A percentile compares a stretch with the other conserved stretches of the same genome.
phyloP scores from a whole-genome alignment of 2,888 invertebrate species.

The Temnothorax unifasciatus region DNA sequence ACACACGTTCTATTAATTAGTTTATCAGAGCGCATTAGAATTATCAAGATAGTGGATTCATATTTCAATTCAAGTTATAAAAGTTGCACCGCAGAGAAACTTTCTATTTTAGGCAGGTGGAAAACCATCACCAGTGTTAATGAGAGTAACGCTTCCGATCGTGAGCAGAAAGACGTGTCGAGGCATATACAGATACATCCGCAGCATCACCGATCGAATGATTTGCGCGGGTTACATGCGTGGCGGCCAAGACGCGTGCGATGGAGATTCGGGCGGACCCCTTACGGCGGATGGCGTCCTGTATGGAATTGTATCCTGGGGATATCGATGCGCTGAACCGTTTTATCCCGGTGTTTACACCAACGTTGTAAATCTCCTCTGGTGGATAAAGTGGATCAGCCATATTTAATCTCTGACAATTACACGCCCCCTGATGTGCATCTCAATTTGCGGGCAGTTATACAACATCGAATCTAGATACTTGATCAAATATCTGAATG shows the following conservation, averaged over 20 bases:
- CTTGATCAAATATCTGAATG: neutral
- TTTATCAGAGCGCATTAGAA: neutral
- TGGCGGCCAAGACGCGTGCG: slow-evolving; percentile 88
- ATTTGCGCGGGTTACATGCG: slow-evolving; percentile 88
- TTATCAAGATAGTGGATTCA: neutral
- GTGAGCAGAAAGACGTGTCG: slow-evolving; percentile 85
- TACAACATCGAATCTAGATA: neutral
- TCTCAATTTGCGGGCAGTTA: neutral
- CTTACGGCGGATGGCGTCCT: slow-evolving; percentile 85
- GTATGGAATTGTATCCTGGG: slow-evolving; percentile 88
- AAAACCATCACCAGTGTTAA: slow-evolving; percentile 84
- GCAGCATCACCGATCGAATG: slow-evolving; percentile 87
- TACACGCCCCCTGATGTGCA: neutral
- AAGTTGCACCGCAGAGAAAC: neutral
- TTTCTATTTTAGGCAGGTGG: slow-evolving; percentile 72
- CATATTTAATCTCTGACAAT: slow-evolving; percentile 46
- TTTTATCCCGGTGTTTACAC: slow-evolving; percentile 88
- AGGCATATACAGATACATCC: slow-evolving; percentile 84
- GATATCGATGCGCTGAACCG: slow-evolving; percentile 87
- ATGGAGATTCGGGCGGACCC: slow-evolving; percentile 88
- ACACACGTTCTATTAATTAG: neutral
- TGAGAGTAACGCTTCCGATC: slow-evolving; percentile 87
- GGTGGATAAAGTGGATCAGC: slow-evolving; percentile 73
- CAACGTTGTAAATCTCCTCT: slow-evolving; percentile 83
- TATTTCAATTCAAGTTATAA: neutral